Evolutionary conservation across 2,797 vertebrate genomes (phyloP), one percentile per base, ranked within the genome.

Genomic region (Halcyon chelicuti): DNA sequence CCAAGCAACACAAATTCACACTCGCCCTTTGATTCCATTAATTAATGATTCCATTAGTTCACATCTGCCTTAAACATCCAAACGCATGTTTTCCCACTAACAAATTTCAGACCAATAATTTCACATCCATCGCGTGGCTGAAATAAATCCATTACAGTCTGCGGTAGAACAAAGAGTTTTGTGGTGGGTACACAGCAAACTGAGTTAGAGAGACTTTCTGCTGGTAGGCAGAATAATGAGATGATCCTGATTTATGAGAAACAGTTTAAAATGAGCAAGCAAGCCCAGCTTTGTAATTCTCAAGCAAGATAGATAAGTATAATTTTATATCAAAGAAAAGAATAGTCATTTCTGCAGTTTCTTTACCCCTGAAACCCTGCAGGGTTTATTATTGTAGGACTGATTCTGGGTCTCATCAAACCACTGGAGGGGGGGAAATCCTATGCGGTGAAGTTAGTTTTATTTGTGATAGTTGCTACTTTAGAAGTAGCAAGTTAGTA

Each of bases 31-130:
- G 44, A 94, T 80, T 94, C 90, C 76, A 90, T 90, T 81, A 85
- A 39, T 39, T 73, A 93, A 91, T 28, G 44, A 94, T 80, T 94
- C 90, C 76, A 91, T 90, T 81, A 85, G 79, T 73, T 96, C 93
- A 93, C 84, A 96, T 96, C 91, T 96, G 94, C 68, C 96, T 91
- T 52, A 66, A 81, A 42, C n/a, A 91, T 77, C 91, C 86, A 46
- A 91, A 84, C 76, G 88, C 3, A 22, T 61, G 74, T 86, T 93
- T 93, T 87, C 75, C 67, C 66, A 78, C 76, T 97, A 96, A 96
- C 71, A 83, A 96, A 95, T 96, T 96, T 63, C 96, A 97, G 92
- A 94, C 80, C 84, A 92, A 14, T 93, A 86, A 95, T 72, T 95
- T 95, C 93, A 94, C 58, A 92, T 94, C 91, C 75, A 62, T 96